phyloP scores from a whole-genome alignment of 2,888 invertebrate species.

The Ariolimax columbianus region DNA sequence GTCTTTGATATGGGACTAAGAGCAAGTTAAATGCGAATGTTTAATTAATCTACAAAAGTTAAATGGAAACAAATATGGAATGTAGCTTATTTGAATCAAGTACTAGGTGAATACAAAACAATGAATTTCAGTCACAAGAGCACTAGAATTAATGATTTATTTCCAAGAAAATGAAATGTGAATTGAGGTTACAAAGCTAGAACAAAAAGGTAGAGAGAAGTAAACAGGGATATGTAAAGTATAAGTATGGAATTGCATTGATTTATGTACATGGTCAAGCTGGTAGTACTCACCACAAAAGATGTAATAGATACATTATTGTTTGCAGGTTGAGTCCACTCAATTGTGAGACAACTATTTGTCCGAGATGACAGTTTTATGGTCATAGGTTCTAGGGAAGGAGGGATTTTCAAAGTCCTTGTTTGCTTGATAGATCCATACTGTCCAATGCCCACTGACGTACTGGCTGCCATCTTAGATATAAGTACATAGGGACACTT shows the following conservation, averaged over 20 bases:
- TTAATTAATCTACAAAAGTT: too few relatives aligned
- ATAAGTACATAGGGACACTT: too few relatives aligned
- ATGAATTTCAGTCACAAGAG: too few relatives aligned
- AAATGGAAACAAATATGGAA: too few relatives aligned
- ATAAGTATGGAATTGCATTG: background rate
- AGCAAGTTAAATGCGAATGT: too few relatives aligned
- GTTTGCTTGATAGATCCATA: conserved; percentile 54
- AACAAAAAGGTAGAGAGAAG: too few relatives aligned
- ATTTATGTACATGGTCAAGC: background rate
- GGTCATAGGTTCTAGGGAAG: conserved; percentile 75
- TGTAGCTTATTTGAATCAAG: too few relatives aligned
- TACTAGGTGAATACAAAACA: too few relatives aligned
- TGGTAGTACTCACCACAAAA: conserved; percentile 56
- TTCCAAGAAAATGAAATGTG: too few relatives aligned
- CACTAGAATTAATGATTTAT: too few relatives aligned
- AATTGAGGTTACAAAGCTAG: too few relatives aligned
- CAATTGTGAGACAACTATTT: conserved; percentile 53
- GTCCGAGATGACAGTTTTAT: conserved; percentile 13
- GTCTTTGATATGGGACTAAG: too few relatives aligned
- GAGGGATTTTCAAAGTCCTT: conserved; percentile 78
- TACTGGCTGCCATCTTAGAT: conserved; percentile 69
- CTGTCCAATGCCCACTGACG: conserved; percentile 64
- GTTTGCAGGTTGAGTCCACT: conserved; percentile 55
- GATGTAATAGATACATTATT: conserved; percentile 47
- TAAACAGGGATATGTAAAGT: background rate